Evolutionary conservation across 2,797 vertebrate species (phyloP).

Genomic region (Orientallactaga sibirica): DNA sequence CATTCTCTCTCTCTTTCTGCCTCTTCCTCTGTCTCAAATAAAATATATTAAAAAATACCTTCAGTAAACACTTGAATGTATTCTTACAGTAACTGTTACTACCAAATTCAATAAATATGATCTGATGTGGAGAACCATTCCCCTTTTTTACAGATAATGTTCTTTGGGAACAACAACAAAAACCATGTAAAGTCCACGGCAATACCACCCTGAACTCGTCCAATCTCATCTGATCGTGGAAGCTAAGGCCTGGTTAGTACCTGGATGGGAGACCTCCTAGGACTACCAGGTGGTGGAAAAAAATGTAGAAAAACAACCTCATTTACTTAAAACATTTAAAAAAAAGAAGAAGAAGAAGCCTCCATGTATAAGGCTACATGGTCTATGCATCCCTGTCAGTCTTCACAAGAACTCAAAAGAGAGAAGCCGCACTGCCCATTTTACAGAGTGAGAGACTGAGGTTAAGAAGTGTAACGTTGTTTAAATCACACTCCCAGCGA

Average conservation of each 20-base stretch:
- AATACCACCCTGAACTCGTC: no score
- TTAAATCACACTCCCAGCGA: neutral
- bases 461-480: conserved; percentile 28
- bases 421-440: neutral
- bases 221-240: no score
- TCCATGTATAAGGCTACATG: neutral
- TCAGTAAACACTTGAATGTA: conserved; percentile 14
- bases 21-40: no score
- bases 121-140: conserved; percentile 22
- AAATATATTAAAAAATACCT: no score
- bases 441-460: conserved; percentile 10
- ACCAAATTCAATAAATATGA: conserved; percentile 49
- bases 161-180: neutral
- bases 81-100: conserved; percentile 38
- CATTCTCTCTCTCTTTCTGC: no score
- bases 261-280: no score
- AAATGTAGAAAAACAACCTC: conserved; percentile 37
- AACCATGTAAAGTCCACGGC: no score
- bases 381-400: conserved; percentile 1
- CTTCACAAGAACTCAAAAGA: neutral
- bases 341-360: no score
- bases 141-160: conserved; percentile 28
- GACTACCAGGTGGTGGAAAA: no score
- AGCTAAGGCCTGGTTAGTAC: no score
- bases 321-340: neutral